phyloP scores from a whole-genome alignment of 2,797 vertebrate species.

The Pteronotus mesoamericanus region DNA sequence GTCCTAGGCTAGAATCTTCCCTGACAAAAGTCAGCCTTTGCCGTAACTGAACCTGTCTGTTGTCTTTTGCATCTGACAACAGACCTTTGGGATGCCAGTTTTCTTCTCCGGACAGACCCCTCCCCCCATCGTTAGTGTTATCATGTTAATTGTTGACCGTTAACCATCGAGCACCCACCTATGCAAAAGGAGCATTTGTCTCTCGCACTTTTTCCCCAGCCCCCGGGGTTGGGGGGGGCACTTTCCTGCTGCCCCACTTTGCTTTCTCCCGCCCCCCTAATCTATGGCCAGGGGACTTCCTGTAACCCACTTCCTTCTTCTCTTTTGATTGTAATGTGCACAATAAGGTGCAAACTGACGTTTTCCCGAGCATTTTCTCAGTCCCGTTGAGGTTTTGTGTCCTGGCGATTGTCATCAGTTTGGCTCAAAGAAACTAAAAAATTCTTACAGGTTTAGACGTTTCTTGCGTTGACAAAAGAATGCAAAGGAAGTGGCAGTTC shows the following conservation, averaged over 20 bases:
- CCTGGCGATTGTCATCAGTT: neutral
- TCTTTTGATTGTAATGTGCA: neutral
- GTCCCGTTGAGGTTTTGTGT: neutral
- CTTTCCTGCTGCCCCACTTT: too few relatives aligned
- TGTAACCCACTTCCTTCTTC: neutral
- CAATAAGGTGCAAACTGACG: neutral
- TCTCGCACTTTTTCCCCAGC: too few relatives aligned
- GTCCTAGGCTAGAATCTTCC: too few relatives aligned
- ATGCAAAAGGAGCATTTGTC: neutral
- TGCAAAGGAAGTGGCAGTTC: neutral
- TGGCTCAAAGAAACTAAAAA: neutral
- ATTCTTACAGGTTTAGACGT: neutral
- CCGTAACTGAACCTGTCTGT: too few relatives aligned
- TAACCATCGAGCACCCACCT: too few relatives aligned
- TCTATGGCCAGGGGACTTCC: neutral
- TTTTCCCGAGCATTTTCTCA: neutral
- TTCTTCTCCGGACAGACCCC: neutral
- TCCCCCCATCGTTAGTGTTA: fast-evolving
- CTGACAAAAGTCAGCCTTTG: too few relatives aligned
- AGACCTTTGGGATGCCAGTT: neutral
- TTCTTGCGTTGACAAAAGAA: neutral
- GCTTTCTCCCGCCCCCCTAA: too few relatives aligned
- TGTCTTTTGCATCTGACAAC: neutral
- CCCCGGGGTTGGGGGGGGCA: too few relatives aligned
- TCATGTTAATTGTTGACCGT: neutral